These are phyloP conservation scores for Aphaenogaster rudis DNA, from an alignment of 1,140 invertebrate species.

Conservation along the genomic window DNA sequence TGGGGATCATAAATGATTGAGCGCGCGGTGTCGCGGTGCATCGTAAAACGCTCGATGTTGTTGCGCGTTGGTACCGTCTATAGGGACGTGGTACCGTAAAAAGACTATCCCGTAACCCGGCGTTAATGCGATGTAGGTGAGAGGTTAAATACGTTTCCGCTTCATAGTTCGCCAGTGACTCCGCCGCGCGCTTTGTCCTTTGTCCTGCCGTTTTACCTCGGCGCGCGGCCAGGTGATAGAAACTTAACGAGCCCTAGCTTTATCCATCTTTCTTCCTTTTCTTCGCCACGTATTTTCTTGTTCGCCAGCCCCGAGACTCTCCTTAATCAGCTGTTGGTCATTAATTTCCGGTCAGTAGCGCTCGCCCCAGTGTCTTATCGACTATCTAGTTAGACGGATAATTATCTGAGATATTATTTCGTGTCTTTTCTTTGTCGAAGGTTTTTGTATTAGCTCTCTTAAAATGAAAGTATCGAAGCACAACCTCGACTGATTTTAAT, in stretches of 20 bases:
- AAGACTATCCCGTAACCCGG: slow-evolving; percentile 46
- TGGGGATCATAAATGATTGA: slow-evolving; percentile 49
- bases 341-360: slow-evolving; percentile 35
- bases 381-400: background rate
- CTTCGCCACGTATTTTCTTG: background rate
- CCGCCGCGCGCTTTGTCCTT: slow-evolving; percentile 17
- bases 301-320: background rate
- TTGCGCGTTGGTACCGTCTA: slow-evolving; percentile 9
- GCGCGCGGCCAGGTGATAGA: slow-evolving; percentile 65
- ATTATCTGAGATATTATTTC: slow-evolving; percentile 11
- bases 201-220: slow-evolving; percentile 19
- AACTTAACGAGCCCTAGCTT: slow-evolving; percentile 68
- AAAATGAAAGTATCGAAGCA: background rate
- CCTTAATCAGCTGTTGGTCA: slow-evolving; percentile 39
- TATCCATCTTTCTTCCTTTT: slow-evolving; percentile 41
- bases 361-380: slow-evolving; percentile 1
- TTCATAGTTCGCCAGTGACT: slow-evolving; percentile 52
- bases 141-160: slow-evolving; percentile 70
- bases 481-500: background rate
- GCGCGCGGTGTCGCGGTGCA: background rate
- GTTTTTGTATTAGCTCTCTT: background rate
- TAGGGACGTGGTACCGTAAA: slow-evolving; percentile 38
- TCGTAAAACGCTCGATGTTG: slow-evolving; percentile 49
- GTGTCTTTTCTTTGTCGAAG: background rate
- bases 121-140: slow-evolving; percentile 68